Conservation (phyloP, 2,113 vertebrate genomes). For the Hepsetus odoe region DNA sequence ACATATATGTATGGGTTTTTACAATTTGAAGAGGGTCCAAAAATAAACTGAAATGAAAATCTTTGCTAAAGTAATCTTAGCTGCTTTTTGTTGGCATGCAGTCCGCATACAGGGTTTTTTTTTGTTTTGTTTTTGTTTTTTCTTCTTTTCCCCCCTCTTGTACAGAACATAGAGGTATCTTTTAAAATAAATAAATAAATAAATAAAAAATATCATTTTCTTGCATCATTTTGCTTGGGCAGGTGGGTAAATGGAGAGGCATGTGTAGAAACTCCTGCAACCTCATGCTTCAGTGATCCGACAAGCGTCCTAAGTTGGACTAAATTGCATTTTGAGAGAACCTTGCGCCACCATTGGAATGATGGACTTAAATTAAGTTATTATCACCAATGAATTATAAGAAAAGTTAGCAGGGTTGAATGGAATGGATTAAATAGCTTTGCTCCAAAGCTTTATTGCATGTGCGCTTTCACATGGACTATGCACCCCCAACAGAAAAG, state of each 20-base stretch:
- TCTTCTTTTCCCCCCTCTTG: no score
- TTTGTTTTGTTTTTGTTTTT: no score
- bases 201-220: not conserved
- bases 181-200: no score
- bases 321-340: slow-evolving; percentile 48
- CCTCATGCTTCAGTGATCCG: slow-evolving; percentile 43
- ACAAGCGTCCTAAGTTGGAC: slow-evolving; percentile 48
- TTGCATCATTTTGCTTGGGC: slow-evolving; percentile 1
- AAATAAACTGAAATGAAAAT: not conserved
- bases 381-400: slow-evolving; percentile 55
- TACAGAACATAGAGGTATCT: not conserved
- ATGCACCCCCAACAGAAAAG: slow-evolving; percentile 52
- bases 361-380: slow-evolving; percentile 48
- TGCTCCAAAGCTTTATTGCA: slow-evolving; percentile 61
- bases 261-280: slow-evolving; percentile 24
- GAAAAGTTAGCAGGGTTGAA: slow-evolving; percentile 59
- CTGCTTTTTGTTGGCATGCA: not conserved
- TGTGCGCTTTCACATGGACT: slow-evolving; percentile 53
- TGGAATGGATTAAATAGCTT: slow-evolving; percentile 57
- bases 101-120: not conserved
- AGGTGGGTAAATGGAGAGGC: slow-evolving; percentile 24
- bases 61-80: not conserved
- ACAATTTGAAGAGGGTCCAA: not conserved
- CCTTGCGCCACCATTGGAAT: slow-evolving; percentile 43
- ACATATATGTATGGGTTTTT: not conserved